A percentile compares a stretch with the other conserved stretches of the same genome.
phyloP scores from a whole-genome alignment of 2,888 invertebrate genomes.

The Arrhopalites spinosus region DNA sequence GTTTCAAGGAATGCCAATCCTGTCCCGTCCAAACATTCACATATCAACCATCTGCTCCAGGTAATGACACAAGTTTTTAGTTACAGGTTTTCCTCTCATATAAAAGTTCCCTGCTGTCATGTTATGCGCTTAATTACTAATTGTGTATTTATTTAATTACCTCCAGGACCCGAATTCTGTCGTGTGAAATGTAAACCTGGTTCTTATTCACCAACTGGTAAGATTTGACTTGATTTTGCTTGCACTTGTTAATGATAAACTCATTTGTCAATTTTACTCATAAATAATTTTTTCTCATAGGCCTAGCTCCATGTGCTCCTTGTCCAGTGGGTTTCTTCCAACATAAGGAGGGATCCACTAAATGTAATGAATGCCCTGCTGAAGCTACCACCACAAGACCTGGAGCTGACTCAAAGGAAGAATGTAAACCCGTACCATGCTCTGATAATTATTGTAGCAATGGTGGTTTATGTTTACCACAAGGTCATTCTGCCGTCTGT shows the following conservation, averaged over 20 bases:
- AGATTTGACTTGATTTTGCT: too few species aligned
- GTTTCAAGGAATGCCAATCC: slow-evolving; percentile 90
- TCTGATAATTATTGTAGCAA: slow-evolving; percentile 87
- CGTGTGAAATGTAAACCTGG: slow-evolving; percentile 88
- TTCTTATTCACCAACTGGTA: slow-evolving; percentile 90
- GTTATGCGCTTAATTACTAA: too few species aligned
- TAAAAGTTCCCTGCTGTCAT: too few species aligned
- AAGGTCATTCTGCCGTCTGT: slow-evolving; percentile 78
- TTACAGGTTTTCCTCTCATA: too few species aligned
- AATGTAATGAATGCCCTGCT: slow-evolving; percentile 87
- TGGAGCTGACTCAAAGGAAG: slow-evolving; percentile 80
- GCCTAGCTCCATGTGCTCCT: slow-evolving; percentile 86
- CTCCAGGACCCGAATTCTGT: slow-evolving; percentile 77
- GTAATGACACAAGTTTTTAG: too few species aligned
- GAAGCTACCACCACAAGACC: slow-evolving; percentile 83
- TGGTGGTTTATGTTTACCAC: slow-evolving; percentile 84
- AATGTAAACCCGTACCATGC: slow-evolving; percentile 86
- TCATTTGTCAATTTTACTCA: too few species aligned
- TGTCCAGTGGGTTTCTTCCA: slow-evolving; percentile 94
- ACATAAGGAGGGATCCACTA: slow-evolving; percentile 78
- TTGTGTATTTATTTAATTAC: too few species aligned
- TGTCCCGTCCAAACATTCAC: slow-evolving; percentile 89
- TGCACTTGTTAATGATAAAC: too few species aligned
- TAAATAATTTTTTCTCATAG: too few species aligned
- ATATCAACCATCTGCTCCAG: slow-evolving; percentile 87